phyloP scores from a whole-genome alignment of 1,140 invertebrate genomes.

The Formica selysi region DNA sequence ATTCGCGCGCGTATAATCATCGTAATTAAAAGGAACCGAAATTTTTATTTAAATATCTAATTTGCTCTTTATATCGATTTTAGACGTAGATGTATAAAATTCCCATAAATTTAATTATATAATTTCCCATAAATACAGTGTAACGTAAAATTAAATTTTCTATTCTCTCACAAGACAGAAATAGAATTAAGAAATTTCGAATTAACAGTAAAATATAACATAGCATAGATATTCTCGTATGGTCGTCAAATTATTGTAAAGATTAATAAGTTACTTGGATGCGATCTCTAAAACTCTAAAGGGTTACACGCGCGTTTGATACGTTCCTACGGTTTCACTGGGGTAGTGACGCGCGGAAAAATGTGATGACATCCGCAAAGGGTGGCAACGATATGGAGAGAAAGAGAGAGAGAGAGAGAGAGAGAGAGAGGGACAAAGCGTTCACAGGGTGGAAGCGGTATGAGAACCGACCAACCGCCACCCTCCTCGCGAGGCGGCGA shows the following conservation, averaged over 20 bases:
- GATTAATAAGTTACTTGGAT: constrained; percentile 73
- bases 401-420: constrained; percentile 10
- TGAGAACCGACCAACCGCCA: constrained; percentile 34
- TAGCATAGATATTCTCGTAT: background rate
- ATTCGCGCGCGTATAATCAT: background rate
- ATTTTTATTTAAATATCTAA: background rate
- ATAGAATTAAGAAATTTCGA: background rate
- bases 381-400: constrained; percentile 39
- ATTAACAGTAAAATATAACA: background rate
- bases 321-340: constrained; percentile 57
- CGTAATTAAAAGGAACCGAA: background rate
- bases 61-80: background rate
- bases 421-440: constrained; percentile 19
- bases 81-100: background rate
- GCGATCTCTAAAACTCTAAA: constrained; percentile 48
- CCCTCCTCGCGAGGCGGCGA: constrained; percentile 70
- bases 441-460: constrained; percentile 7
- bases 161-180: background rate
- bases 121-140: background rate
- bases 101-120: too few species aligned
- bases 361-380: constrained; percentile 62
- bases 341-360: constrained; percentile 52
- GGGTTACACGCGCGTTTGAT: constrained; percentile 60
- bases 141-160: constrained; percentile 15
- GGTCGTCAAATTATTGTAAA: background rate